A percentile compares a stretch with the other conserved stretches of the same genome.
These are phyloP conservation scores for Spatulosminthurus flaviceps DNA, from an alignment of 2,888 invertebrate species.

Conservation along the genomic window DNA sequence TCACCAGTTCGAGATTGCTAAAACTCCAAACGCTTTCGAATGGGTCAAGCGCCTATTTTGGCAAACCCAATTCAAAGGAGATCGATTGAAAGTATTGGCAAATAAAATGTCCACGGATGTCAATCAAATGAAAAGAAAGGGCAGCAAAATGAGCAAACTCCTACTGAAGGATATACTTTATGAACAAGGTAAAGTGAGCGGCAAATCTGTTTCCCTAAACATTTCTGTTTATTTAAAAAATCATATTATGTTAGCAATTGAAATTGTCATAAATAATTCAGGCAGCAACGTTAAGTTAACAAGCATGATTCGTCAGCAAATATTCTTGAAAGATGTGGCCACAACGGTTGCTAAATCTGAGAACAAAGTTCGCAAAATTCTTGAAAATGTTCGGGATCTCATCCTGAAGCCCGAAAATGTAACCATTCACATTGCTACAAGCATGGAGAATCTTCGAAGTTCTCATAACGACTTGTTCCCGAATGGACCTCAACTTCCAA, in stretches of 20 bases:
- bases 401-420: slow-evolving; percentile 73
- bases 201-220: too few relatives aligned
- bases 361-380: slow-evolving; percentile 66
- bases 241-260: too few relatives aligned
- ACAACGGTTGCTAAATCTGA: slow-evolving; percentile 68
- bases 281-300: slow-evolving; percentile 49
- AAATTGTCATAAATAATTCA: slow-evolving; percentile 15
- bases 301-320: slow-evolving; percentile 79
- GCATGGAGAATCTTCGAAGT: slow-evolving; percentile 72
- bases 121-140: slow-evolving; percentile 78
- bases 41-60: slow-evolving; percentile 82
- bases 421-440: slow-evolving; percentile 78
- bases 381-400: slow-evolving; percentile 71
- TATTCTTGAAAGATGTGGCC: slow-evolving; percentile 77
- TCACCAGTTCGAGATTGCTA: slow-evolving; percentile 77
- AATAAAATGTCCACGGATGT: slow-evolving; percentile 84
- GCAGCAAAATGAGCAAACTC: slow-evolving; percentile 74
- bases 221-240: too few relatives aligned
- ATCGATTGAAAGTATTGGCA: slow-evolving; percentile 80
- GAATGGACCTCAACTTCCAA: slow-evolving; percentile 20
- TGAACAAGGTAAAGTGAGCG: slow-evolving; percentile 68
- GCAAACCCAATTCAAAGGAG: slow-evolving; percentile 75
- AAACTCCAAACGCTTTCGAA: slow-evolving; percentile 70
- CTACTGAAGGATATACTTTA: slow-evolving; percentile 73
- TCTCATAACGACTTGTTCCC: slow-evolving; percentile 5